These are phyloP conservation scores for Xenopus borealis DNA, from an alignment of 2,113 vertebrate species.

Conservation along the genomic window DNA sequence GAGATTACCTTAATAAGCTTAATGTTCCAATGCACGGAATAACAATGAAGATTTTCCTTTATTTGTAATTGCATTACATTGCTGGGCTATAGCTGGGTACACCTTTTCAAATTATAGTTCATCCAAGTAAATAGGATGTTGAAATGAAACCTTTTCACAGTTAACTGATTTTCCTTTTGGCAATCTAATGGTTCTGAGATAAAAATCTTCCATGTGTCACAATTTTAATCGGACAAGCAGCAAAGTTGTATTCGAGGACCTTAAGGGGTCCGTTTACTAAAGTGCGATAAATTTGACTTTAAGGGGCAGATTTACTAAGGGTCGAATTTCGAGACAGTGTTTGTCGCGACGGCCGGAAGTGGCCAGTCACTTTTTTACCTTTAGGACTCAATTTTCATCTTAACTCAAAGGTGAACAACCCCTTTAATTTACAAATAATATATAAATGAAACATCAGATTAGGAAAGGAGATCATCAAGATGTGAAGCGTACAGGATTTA, in stretches of 20 bases:
- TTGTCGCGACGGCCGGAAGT: too few species aligned
- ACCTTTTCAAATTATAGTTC: constrained; percentile 61
- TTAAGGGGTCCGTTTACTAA: too few species aligned
- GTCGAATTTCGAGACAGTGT: too few species aligned
- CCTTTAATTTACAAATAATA: too few species aligned
- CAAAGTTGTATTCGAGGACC: constrained; percentile 42
- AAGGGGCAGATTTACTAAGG: too few species aligned
- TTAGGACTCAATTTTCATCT: too few species aligned
- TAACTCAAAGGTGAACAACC: too few species aligned
- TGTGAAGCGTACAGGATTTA: too few species aligned
- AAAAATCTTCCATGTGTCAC: constrained; percentile 44
- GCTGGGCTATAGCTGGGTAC: constrained; percentile 50
- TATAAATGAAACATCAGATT: too few species aligned
- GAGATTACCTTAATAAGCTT: constrained; percentile 63
- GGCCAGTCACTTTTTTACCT: too few species aligned
- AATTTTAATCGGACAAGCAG: constrained; percentile 43
- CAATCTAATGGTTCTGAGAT: constrained; percentile 43
- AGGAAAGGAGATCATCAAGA: too few species aligned
- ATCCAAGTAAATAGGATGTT: constrained; percentile 50
- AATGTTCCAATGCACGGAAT: constrained; percentile 65
- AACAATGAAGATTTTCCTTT: constrained; percentile 59
- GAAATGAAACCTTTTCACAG: constrained; percentile 49
- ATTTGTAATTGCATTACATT: constrained; percentile 61
- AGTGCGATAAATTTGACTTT: too few species aligned
- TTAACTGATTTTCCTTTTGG: constrained; percentile 47